phyloP scores from a whole-genome alignment of 2,888 invertebrate species.

The Heterodera filipjevi region DNA sequence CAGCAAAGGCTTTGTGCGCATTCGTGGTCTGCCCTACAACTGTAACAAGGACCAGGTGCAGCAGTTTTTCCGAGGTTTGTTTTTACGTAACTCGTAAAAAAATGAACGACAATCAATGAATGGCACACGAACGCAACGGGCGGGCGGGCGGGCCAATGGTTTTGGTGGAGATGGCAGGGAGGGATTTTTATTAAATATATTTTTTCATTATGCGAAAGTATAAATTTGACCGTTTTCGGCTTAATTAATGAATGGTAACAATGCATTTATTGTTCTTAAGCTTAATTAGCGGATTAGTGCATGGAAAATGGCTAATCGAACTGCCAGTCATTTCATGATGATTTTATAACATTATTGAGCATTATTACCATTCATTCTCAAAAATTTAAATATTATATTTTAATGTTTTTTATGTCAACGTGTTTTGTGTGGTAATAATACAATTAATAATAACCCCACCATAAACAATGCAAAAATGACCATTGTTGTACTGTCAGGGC shows the following conservation, averaged over 20 bases:
- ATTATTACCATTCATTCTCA: too few relatives aligned
- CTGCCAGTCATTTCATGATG: too few relatives aligned
- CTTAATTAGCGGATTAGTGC: too few relatives aligned
- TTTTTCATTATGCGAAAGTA: background rate
- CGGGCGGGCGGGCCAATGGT: slow-evolving; percentile 9
- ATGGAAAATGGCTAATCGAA: too few relatives aligned
- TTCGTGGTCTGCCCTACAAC: slow-evolving; percentile 41
- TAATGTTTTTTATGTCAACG: background rate
- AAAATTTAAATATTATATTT: too few relatives aligned
- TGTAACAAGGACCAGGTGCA: slow-evolving; percentile 43
- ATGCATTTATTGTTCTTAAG: background rate
- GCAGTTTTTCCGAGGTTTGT: slow-evolving; percentile 44
- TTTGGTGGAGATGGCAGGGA: slow-evolving; percentile 13
- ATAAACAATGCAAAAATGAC: background rate
- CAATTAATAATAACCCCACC: background rate
- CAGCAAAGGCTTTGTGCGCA: slow-evolving; percentile 26
- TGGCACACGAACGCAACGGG: background rate
- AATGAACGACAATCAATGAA: background rate
- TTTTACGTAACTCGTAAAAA: background rate
- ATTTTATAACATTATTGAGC: too few relatives aligned
- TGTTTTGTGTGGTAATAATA: background rate
- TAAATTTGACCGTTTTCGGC: too few relatives aligned
- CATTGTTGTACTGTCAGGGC: slow-evolving; percentile 42
- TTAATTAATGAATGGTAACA: background rate
- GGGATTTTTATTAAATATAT: background rate